Base-by-base conservation (phyloP, 2,797 vertebrate species). In the Carapus acus region DNA sequence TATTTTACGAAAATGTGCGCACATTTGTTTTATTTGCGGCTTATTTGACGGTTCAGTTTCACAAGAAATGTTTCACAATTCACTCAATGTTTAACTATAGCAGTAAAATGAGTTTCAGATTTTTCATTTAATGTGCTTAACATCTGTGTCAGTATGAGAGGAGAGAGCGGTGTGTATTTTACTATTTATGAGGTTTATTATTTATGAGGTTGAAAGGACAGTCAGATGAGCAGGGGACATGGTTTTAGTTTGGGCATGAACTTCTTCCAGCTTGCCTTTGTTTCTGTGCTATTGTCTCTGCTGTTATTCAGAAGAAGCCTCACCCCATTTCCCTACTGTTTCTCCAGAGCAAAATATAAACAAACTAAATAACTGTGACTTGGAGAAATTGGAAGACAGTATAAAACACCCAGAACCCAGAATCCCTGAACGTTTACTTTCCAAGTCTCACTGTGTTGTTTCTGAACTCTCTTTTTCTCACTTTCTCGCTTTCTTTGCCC, bases 281-380 rank as follows among this genome's bases (percentile, higher is more conserved):
- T 18, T 21, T 39, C 42, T 46, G 36, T 41, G 45, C 23, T 59
- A 22, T 43, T 4, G 8, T 47, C 45, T 41, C 54, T 54, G 7
- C 54, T 51, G 21, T 40, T 54, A 62, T 69, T 67, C 42, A 47
- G 43, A 39, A 50, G 29, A 61, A 38, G 37, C 18, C 23, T 65
- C 55, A 33, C 9, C 13, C 34, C 34, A 54, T 70, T 48, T 64
- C 41, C 61, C 41, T 58, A 42, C 53, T 71, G 61, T 55, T 50
- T 59, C 45, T 56, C 49, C 55, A 51, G 19, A 61, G 59, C 34
- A 44, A 43, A 60, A 49, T 58, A 38, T 65, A 24, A 58, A 47
- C 24, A 45, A 33, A 34, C 16, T 48, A 29, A 55, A 66, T 53
- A 54, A 43, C 12, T 16, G 22, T 34, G 34, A 62, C 12, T 16